These are phyloP conservation scores for Drosophila paranaensis DNA, from an alignment of 2,888 invertebrate species.

Conservation along the genomic window DNA sequence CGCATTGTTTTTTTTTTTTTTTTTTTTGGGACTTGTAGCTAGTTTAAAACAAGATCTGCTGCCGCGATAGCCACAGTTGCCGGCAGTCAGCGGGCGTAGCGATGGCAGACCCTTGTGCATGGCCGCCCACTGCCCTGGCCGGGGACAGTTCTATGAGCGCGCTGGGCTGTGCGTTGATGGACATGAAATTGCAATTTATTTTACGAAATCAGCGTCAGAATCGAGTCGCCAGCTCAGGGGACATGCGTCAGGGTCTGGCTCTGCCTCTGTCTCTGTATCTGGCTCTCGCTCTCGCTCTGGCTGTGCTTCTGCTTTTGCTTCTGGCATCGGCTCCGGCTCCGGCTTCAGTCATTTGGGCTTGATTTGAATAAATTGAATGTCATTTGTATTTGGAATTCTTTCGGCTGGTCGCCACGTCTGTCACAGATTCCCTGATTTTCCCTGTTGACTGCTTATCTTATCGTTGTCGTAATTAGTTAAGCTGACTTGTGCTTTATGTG, in stretches of 20 bases:
- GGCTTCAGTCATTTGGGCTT: slow-evolving; percentile 61
- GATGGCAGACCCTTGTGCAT: slow-evolving; percentile 12
- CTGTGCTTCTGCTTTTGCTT: neutral
- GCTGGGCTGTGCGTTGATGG: slow-evolving; percentile 57
- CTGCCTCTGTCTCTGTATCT: neutral
- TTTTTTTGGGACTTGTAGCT: slow-evolving; percentile 47
- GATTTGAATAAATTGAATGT: slow-evolving; percentile 81
- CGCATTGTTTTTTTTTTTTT: slow-evolving; percentile 57
- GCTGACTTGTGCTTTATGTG: slow-evolving; percentile 68
- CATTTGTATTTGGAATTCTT: slow-evolving; percentile 76
- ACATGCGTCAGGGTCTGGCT: slow-evolving; percentile 29
- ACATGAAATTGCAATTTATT: slow-evolving; percentile 81
- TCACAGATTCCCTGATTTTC: slow-evolving; percentile 7
- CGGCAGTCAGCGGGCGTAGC: slow-evolving; percentile 13
- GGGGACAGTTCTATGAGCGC: slow-evolving; percentile 27
- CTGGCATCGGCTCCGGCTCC: slow-evolving; percentile 9
- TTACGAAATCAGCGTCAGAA: slow-evolving; percentile 67
- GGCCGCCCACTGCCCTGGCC: slow-evolving; percentile 6
- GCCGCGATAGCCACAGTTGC: slow-evolving; percentile 55
- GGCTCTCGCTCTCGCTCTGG: slow-evolving; percentile 1
- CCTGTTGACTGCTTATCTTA: slow-evolving; percentile 72
- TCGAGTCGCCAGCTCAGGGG: slow-evolving; percentile 50
- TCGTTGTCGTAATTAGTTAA: slow-evolving; percentile 78
- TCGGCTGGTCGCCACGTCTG: slow-evolving; percentile 44
- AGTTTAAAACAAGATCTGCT: slow-evolving; percentile 49